Conservation (phyloP, 2,888 invertebrate species). For the Eudasyphora cyanicolor region DNA sequence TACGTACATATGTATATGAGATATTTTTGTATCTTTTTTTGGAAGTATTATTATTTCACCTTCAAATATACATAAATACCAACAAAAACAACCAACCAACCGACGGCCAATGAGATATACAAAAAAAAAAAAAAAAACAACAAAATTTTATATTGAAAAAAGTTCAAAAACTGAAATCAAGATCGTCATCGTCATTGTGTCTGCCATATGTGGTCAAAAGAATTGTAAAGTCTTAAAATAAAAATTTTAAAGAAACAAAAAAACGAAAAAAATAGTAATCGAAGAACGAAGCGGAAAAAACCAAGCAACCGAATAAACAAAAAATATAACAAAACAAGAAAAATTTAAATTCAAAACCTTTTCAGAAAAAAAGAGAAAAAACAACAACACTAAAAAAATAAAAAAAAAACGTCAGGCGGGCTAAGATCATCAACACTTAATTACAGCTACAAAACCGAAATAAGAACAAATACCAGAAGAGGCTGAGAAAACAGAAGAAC, state of each 20-base stretch:
- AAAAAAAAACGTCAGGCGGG: not conserved
- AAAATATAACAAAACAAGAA: constrained; percentile 41
- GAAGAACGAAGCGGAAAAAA: constrained; percentile 3
- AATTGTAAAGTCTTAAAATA: constrained; percentile 56
- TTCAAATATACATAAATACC: constrained; percentile 59
- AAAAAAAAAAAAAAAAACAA: constrained; percentile 24
- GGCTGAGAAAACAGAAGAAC: too few relatives aligned
- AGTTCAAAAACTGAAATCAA: constrained; percentile 46
- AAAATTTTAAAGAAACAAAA: constrained; percentile 35
- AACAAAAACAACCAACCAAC: constrained; percentile 29
- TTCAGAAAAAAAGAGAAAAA: constrained; percentile 23
- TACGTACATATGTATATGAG: not conserved
- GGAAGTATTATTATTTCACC: constrained; percentile 60
- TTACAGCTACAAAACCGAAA: too few relatives aligned
- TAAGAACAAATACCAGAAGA: too few relatives aligned
- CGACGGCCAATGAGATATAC: constrained; percentile 29
- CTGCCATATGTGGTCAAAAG: constrained; percentile 77
- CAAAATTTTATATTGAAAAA: constrained; percentile 14
- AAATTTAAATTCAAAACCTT: constrained; percentile 34
- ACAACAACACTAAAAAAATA: not conserved
- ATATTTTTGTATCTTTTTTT: constrained; percentile 52
- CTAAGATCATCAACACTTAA: too few relatives aligned
- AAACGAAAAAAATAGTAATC: constrained; percentile 28
- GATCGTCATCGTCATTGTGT: constrained; percentile 67
- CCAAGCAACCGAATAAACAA: constrained; percentile 29